Evolutionary conservation across 2,797 vertebrate genomes (phyloP), one percentile per base, ranked within the genome.

Genomic region (Enteromius fasciolatus): DNA sequence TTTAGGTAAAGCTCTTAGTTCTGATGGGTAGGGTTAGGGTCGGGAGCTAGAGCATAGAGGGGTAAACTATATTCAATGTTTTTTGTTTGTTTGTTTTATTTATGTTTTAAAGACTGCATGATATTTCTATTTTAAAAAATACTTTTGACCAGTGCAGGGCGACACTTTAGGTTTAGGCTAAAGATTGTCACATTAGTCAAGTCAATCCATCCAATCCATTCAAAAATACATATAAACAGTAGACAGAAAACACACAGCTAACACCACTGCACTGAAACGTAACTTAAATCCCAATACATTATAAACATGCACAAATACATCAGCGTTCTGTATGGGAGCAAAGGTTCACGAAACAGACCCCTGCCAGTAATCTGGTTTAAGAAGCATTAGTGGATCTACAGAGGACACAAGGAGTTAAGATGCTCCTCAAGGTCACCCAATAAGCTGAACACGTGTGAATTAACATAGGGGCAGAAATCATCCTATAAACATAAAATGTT

Each of bases 331-430:
- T 31, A 36, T 18, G 31, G 18, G 78, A 81, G 87, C 90, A 48
- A 28, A 31, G 18, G 9, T 33, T 28, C 59, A 36, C 57, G 50
- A 66, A 54, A 66, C 11, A 33, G 76, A 78, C 91, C 90, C 89
- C 91, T 88, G 88, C 78, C 84, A 86, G 80, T 75, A 89, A 88
- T 76, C 83, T 88, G 92, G 86, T 89, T 94, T 92, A 90, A 89
- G 83, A 64, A 89, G 92, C 89, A 89, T 94, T 94, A 87, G 52
- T 68, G 87, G 86, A 87, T 63, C 83, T 52, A 73, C 84, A 68
- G 80, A 81, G 81, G 84, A 77, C 85, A 89, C 86, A 86, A 87
- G 89, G 88, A 88, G 90, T 86, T 85, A 88, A 80, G 76, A 85
- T 72, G 87, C 78, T 88, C 80, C 80, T 89, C 89, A 90, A 92